phyloP scores from a whole-genome alignment of 2,888 invertebrate species.

The Tetranychus truncatus region DNA sequence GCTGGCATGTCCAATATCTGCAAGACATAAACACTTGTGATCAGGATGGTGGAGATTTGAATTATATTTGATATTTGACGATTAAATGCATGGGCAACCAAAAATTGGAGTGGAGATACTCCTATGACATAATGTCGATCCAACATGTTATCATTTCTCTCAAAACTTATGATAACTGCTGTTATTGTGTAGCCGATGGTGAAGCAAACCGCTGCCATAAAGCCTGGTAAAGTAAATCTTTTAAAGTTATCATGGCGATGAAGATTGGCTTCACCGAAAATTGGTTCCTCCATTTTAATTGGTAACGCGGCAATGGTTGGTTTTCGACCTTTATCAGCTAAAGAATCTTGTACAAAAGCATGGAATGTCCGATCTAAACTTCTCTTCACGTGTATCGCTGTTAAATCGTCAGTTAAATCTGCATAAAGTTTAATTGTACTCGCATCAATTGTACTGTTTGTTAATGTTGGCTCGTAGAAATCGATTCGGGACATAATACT shows the following conservation, averaged over 20 bases:
- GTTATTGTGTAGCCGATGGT: conserved; percentile 86
- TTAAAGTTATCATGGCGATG: conserved; percentile 47
- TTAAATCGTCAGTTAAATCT: conserved; percentile 64
- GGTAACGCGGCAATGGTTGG: conserved; percentile 50
- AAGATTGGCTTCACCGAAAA: conserved; percentile 40
- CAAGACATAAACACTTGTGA: conserved; percentile 78
- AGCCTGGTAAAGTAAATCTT: conserved; percentile 85
- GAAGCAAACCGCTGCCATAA: conserved; percentile 65
- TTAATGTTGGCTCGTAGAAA: conserved; percentile 49
- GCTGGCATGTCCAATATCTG: conserved; percentile 31
- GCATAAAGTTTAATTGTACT: conserved; percentile 74
- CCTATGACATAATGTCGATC: conserved; percentile 52
- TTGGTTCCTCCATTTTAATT: conserved; percentile 26
- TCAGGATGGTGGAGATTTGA: conserved; percentile 61
- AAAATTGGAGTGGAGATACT: conserved; percentile 33
- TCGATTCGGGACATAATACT: conserved; percentile 61
- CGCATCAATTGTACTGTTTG: conserved; percentile 63
- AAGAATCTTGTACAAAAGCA: conserved; percentile 54
- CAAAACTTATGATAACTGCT: conserved; percentile 71
- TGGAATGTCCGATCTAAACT: conserved; percentile 68
- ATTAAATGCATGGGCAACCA: conserved; percentile 43
- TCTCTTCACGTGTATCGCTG: conserved; percentile 42
- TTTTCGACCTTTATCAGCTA: conserved; percentile 57
- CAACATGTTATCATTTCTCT: conserved; percentile 69
- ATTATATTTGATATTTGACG: conserved; percentile 89